Percentiles rank a stretch among this genome's conserved stretches.
These are phyloP conservation scores for Nothobranchius kuhntae DNA, from an alignment of 2,113 vertebrate species.

Conservation along the genomic window DNA sequence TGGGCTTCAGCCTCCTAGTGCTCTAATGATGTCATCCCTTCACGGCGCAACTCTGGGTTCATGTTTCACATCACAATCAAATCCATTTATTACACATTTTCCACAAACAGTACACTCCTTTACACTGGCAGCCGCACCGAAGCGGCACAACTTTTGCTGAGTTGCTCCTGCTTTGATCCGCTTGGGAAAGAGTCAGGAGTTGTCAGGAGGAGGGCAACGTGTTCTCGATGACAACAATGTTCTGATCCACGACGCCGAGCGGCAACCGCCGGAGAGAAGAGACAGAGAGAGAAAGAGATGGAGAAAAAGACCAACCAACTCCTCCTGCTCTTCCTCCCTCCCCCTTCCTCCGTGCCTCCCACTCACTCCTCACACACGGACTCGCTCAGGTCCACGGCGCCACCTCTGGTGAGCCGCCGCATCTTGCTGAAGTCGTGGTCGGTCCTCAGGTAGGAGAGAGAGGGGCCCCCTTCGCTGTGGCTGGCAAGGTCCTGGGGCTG, in stretches of 20 bases:
- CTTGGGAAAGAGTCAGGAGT: constrained; percentile 28
- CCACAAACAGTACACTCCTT: constrained; percentile 63
- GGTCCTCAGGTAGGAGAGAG: constrained; percentile 81
- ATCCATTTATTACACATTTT: constrained; percentile 66
- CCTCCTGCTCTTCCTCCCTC: constrained; percentile 30
- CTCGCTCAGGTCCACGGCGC: constrained; percentile 83
- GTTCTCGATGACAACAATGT: constrained; percentile 42
- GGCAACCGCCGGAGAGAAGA: constrained; percentile 52
- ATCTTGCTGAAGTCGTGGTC: constrained; percentile 84
- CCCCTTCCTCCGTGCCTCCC: constrained; percentile 33
- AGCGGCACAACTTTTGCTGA: constrained; percentile 50
- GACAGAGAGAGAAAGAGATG: constrained; percentile 50
- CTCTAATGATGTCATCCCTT: constrained; percentile 57
- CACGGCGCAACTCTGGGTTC: constrained; percentile 53
- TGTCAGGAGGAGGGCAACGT: constrained; percentile 37
- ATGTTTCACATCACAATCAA: constrained; percentile 55
- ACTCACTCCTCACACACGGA: constrained; percentile 83
- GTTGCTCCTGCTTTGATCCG: constrained; percentile 47
- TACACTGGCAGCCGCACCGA: constrained; percentile 51
- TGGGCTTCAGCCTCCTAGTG: constrained; percentile 51
- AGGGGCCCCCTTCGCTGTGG: constrained; percentile 75
- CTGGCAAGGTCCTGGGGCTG: constrained; percentile 78
- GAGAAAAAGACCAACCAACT: constrained; percentile 47
- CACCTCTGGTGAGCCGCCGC: constrained; percentile 82
- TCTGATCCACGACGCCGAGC: constrained; percentile 56